Percentiles rank a stretch among this genome's conserved stretches.
These are phyloP conservation scores for Sebastes itinus DNA, from an alignment of 2,797 vertebrate genomes.

Conservation along the genomic window DNA sequence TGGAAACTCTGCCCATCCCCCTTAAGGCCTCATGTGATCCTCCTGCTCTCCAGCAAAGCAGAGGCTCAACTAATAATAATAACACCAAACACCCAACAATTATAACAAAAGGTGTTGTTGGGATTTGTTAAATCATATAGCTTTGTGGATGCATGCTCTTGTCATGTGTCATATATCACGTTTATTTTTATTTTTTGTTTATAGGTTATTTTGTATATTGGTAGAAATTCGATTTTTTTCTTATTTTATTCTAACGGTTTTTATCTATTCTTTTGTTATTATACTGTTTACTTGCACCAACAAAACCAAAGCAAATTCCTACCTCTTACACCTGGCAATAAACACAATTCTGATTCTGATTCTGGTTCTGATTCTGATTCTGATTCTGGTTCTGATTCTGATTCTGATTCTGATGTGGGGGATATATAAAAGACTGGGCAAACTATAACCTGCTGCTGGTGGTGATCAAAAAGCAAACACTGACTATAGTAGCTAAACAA, in stretches of 20 bases:
- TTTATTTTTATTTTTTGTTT: too few relatives aligned
- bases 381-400: not conserved
- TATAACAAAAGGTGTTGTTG: conserved; percentile 52
- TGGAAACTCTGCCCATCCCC: conserved; percentile 71
- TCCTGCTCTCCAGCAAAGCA: conserved; percentile 40
- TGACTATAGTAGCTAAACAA: not conserved
- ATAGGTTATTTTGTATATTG: too few relatives aligned
- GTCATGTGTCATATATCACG: not conserved
- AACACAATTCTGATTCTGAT: rapidly evolving
- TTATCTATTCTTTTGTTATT: too few relatives aligned
- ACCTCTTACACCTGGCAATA: too few relatives aligned
- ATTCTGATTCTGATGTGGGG: not conserved
- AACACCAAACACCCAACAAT: conserved; percentile 26
- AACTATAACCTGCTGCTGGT: conserved; percentile 7
- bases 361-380: too few relatives aligned
- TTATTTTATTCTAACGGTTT: too few relatives aligned
- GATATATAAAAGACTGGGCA: conserved; percentile 25
- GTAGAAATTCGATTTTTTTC: too few relatives aligned
- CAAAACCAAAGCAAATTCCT: too few relatives aligned
- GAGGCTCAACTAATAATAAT: conserved; percentile 63
- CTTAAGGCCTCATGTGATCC: conserved; percentile 75
- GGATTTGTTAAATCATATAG: conserved; percentile 53
- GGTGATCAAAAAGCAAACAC: conserved; percentile 1
- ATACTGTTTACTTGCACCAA: too few relatives aligned
- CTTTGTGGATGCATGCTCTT: conserved; percentile 9